Percentiles rank a stretch among this genome's conserved stretches.
phyloP scores from a whole-genome alignment of 2,888 invertebrate genomes.

The Tanypteryx hageni region DNA sequence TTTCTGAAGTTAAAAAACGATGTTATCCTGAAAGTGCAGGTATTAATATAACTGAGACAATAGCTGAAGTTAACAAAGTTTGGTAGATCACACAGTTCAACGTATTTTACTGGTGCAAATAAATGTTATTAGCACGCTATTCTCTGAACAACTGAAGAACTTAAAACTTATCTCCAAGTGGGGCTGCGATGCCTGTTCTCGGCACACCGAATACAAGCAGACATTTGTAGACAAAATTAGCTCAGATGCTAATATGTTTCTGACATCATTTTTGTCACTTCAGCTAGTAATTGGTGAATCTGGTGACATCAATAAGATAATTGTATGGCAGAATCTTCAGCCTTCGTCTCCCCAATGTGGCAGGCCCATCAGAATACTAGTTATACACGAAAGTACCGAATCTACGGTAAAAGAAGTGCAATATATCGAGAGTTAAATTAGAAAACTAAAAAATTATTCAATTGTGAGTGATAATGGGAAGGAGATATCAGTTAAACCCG shows the following conservation, averaged over 20 bases:
- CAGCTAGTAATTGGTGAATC: neutral
- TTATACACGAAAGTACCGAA: neutral
- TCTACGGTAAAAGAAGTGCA: neutral
- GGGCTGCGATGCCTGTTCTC: neutral
- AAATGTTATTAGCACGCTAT: too few species aligned
- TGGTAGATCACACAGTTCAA: too few species aligned
- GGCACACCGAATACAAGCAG: neutral
- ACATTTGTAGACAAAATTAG: too few species aligned
- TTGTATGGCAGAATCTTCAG: neutral
- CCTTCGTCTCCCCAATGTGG: neutral
- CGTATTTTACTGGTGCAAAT: too few species aligned
- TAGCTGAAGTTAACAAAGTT: too few species aligned
- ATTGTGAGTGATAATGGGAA: too few species aligned
- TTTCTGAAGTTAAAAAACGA: slow-evolving; percentile 65
- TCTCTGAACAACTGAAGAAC: too few species aligned
- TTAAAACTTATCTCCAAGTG: too few species aligned
- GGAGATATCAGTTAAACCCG: too few species aligned
- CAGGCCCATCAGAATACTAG: neutral
- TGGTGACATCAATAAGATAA: neutral
- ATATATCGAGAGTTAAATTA: neutral
- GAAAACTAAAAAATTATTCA: neutral
- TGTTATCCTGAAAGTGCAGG: too few species aligned
- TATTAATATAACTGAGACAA: too few species aligned
- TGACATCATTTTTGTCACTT: neutral
- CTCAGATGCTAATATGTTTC: neutral